Percentiles rank a stretch among this genome's conserved stretches.
Conservation (phyloP, 2,888 invertebrate species). For the Caprella mutica region DNA sequence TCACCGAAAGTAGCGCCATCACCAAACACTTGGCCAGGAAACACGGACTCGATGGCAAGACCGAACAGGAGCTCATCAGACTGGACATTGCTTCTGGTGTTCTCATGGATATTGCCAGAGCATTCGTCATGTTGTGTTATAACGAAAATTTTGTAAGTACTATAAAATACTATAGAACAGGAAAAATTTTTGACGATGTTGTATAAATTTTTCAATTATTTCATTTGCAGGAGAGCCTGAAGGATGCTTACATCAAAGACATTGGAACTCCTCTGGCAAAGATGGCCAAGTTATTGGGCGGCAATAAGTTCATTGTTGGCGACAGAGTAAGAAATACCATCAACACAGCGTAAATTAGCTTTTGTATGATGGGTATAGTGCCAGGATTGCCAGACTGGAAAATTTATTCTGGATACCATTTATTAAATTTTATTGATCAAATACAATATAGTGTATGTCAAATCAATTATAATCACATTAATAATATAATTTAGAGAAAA, state of each 20-base stretch:
- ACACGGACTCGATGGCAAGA: slow-evolving; percentile 41
- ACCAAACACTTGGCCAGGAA: slow-evolving; percentile 42
- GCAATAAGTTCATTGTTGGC: slow-evolving; percentile 41
- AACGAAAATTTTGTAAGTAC: slow-evolving; percentile 40
- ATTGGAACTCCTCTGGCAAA: slow-evolving; percentile 37
- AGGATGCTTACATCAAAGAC: slow-evolving; percentile 39
- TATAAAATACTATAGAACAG: neutral
- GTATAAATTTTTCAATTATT: neutral
- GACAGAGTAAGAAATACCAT: slow-evolving; percentile 39
- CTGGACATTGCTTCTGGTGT: slow-evolving; percentile 41
- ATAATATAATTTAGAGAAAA: too few relatives aligned
- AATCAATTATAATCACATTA: too few relatives aligned
- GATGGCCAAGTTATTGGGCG: slow-evolving; percentile 41
- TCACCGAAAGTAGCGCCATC: slow-evolving; percentile 43
- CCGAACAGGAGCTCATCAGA: slow-evolving; percentile 39
- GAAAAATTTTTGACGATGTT: neutral
- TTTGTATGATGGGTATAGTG: too few relatives aligned
- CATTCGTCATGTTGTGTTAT: slow-evolving; percentile 40
- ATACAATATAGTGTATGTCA: too few relatives aligned
- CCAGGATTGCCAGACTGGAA: too few relatives aligned
- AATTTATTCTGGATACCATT: too few relatives aligned
- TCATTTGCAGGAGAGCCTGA: slow-evolving; percentile 38
- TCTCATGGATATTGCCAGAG: slow-evolving; percentile 40
- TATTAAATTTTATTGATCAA: too few relatives aligned
- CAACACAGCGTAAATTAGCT: too few relatives aligned